Evolutionary conservation across 1,140 invertebrate genomes (phyloP).

Genomic region (Drosophila ironensis): DNA sequence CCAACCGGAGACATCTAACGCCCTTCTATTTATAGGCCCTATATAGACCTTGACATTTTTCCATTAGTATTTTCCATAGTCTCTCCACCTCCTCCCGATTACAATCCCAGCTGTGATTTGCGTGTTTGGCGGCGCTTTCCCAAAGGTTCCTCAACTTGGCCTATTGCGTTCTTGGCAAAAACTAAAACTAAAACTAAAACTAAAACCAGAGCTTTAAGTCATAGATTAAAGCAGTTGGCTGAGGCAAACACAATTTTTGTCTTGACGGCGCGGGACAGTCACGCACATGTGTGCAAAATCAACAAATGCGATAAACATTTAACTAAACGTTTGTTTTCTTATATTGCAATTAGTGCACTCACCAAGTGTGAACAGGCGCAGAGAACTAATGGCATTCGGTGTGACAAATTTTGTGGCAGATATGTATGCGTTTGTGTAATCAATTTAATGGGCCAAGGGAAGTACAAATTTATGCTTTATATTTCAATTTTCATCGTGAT

Average conservation of each 20-base stretch:
- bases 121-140: constrained; percentile 32
- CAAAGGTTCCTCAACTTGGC: neutral
- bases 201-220: neutral
- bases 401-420: constrained; percentile 10
- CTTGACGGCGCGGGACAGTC: constrained; percentile 20
- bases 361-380: constrained; percentile 40
- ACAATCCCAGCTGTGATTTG: constrained; percentile 17
- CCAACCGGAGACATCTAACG: neutral
- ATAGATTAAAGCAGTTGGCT: constrained; percentile 15
- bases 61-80: constrained; percentile 10
- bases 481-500: neutral
- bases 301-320: constrained; percentile 49
- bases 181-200: neutral
- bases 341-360: constrained; percentile 49
- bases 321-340: constrained; percentile 49
- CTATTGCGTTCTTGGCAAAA: constrained; percentile 30
- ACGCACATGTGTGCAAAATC: constrained; percentile 22
- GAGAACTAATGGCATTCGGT: constrained; percentile 16
- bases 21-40: constrained; percentile 38
- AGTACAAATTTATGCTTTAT: neutral
- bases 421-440: too few species aligned
- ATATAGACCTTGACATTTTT: constrained; percentile 52
- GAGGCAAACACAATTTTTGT: constrained; percentile 22
- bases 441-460: neutral
- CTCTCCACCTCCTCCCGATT: too few species aligned